Conservation (phyloP, 37 sponge, comb jelly and placozoan species). For the Petrosia ficiformis region DNA sequence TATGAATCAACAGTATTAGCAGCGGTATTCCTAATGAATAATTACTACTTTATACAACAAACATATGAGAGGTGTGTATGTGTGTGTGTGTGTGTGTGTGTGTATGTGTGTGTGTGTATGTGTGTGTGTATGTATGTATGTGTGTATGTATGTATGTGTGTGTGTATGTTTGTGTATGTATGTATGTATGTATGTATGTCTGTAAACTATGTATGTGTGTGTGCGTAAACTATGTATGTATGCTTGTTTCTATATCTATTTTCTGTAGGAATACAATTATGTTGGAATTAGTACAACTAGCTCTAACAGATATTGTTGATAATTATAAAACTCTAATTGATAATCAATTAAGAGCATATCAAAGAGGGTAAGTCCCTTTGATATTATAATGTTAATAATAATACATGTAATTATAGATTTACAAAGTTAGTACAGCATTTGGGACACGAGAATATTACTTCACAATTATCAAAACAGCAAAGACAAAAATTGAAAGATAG, state of each 20-base stretch:
- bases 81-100: neutral
- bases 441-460: constrained; percentile 18
- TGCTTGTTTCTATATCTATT: neutral
- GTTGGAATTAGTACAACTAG: constrained; percentile 67
- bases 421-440: constrained; percentile 31
- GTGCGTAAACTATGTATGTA: no score
- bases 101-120: neutral
- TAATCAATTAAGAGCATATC: constrained; percentile 55
- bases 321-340: constrained; percentile 53
- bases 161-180: neutral
- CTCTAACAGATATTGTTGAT: constrained; percentile 61
- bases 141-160: neutral
- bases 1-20: constrained; percentile 74
- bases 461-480: constrained; percentile 53
- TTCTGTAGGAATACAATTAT: constrained; percentile 46
- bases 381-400: no score
- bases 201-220: neutral
- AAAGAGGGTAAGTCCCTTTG: constrained; percentile 54
- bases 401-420: no score
- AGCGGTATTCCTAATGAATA: constrained; percentile 85
- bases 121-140: constrained; percentile 1
- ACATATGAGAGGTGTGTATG: constrained; percentile 67
- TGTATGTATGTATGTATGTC: no score
- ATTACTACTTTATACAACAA: constrained; percentile 81
- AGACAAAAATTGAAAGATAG: constrained; percentile 80